phyloP scores from a whole-genome alignment of 1,140 invertebrate species.

The Formica exsecta region DNA sequence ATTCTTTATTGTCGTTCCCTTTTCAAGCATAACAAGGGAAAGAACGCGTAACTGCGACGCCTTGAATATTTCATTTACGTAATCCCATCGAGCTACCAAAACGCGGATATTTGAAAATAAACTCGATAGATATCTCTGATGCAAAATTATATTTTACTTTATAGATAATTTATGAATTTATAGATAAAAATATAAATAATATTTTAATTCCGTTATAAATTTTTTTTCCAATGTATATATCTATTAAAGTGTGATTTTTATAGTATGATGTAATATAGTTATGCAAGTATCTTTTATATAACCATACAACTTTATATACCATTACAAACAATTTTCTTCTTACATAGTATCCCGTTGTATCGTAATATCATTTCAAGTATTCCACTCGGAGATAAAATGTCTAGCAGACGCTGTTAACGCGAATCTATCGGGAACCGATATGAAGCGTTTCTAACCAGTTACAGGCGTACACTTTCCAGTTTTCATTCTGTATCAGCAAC shows the following conservation, averaged over 20 bases:
- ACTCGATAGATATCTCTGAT: neutral
- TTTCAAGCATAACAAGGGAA: slow-evolving; percentile 66
- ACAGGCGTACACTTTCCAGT: slow-evolving; percentile 37
- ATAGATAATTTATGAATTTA: slow-evolving; percentile 1
- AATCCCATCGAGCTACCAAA: slow-evolving; percentile 66
- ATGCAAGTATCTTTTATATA: neutral
- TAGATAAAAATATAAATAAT: neutral
- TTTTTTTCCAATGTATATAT: neutral
- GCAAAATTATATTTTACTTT: slow-evolving; percentile 65
- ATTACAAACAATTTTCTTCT: slow-evolving; percentile 14
- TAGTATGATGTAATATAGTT: neutral
- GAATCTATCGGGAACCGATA: slow-evolving; percentile 48
- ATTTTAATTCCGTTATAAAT: neutral
- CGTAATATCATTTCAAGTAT: slow-evolving; percentile 49
- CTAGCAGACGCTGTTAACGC: slow-evolving; percentile 59
- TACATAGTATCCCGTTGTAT: slow-evolving; percentile 6
- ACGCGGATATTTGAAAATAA: slow-evolving; percentile 69
- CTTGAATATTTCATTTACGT: slow-evolving; percentile 75
- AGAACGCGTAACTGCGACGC: slow-evolving; percentile 52
- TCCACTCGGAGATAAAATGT: slow-evolving; percentile 51
- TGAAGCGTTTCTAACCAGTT: slow-evolving; percentile 45
- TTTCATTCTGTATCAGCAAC: slow-evolving; percentile 29
- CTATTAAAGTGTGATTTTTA: neutral
- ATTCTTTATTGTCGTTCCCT: slow-evolving; percentile 71
- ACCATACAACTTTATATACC: neutral